phyloP scores from a whole-genome alignment of 2,888 invertebrate species.

The Dasypolia templi region DNA sequence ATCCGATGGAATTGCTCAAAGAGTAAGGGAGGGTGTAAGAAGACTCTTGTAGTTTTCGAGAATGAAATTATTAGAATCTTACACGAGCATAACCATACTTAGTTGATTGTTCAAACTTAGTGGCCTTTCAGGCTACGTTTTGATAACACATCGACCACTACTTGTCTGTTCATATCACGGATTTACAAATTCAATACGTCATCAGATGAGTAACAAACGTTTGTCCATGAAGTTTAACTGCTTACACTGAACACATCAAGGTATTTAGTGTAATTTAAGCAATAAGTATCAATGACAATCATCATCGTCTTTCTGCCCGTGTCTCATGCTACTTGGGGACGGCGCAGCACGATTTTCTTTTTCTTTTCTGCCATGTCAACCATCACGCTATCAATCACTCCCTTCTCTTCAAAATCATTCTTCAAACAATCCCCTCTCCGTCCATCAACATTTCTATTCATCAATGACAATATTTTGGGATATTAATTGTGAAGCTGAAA shows the following conservation, averaged over 20 bases:
- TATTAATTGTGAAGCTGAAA: neutral
- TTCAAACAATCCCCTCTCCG: neutral
- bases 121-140: neutral
- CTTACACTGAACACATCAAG: neutral
- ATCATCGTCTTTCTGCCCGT: neutral
- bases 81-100: conserved; percentile 37
- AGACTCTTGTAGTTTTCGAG: conserved; percentile 64
- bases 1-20: conserved; percentile 69
- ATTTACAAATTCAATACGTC: neutral
- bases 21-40: conserved; percentile 62
- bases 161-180: neutral
- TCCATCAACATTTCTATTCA: neutral
- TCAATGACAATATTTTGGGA: neutral
- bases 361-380: neutral
- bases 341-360: neutral
- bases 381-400: neutral
- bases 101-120: neutral
- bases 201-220: neutral
- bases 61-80: conserved; percentile 37
- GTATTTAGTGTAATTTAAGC: neutral
- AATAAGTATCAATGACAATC: neutral
- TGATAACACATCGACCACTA: neutral
- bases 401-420: neutral
- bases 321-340: neutral
- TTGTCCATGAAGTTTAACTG: neutral